Conservation (phyloP, 2,888 invertebrate species). For the Cosmopolites sordidus region DNA sequence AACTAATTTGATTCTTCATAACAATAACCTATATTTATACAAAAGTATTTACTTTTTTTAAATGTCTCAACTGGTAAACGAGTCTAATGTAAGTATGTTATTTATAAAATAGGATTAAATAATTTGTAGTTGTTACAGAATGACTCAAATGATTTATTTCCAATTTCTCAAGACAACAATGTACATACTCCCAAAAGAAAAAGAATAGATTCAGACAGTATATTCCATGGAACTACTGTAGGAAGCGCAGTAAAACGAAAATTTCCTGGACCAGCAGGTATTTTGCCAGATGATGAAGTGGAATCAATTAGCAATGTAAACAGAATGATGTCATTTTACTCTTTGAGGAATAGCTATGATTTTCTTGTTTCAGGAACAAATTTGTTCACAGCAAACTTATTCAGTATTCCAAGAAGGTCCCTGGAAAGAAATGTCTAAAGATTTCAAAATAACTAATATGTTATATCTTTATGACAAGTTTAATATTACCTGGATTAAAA, state of each 20-base stretch:
- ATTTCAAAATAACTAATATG: slow-evolving; percentile 25
- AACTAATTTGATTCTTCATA: no score
- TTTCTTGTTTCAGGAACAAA: slow-evolving; percentile 8
- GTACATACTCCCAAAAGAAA: no score
- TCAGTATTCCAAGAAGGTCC: slow-evolving; percentile 33
- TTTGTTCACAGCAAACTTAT: slow-evolving; percentile 37
- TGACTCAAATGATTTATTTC: no score
- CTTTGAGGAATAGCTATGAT: no score
- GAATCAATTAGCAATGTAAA: background rate
- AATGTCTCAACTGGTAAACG: no score
- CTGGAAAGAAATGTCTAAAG: slow-evolving; percentile 37
- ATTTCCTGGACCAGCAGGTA: slow-evolving; percentile 26
- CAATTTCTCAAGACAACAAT: no score
- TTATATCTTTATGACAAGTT: slow-evolving; percentile 33
- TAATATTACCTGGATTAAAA: slow-evolving; percentile 41
- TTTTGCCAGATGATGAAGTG: slow-evolving; percentile 8
- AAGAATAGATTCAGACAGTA: background rate
- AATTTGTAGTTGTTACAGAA: no score
- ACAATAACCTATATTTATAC: no score
- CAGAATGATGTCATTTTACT: background rate
- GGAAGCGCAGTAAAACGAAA: slow-evolving; percentile 10
- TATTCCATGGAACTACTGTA: background rate
- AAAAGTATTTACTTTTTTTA: no score
- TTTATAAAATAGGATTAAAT: no score
- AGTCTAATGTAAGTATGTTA: no score